These are phyloP conservation scores for Hybos culiciformis DNA, from an alignment of 2,888 invertebrate genomes.

Conservation along the genomic window DNA sequence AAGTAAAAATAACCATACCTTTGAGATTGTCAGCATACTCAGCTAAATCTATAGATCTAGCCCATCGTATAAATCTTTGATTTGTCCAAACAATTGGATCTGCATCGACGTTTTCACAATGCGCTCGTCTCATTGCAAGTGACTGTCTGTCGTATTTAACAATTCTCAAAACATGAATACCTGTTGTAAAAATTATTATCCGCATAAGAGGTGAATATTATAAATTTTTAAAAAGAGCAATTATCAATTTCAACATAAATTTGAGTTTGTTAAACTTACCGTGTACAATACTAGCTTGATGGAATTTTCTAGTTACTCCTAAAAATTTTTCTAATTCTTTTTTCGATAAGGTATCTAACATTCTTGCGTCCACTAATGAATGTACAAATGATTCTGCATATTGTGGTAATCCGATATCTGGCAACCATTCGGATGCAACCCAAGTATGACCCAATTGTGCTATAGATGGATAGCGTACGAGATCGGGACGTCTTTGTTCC, in stretches of 20 bases:
- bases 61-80: constrained; percentile 87
- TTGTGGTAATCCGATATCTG: constrained; percentile 79
- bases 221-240: not conserved
- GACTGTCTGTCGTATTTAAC: constrained; percentile 88
- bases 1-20: constrained; percentile 41
- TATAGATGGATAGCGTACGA: constrained; percentile 76
- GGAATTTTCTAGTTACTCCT: constrained; percentile 83
- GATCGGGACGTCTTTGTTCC: constrained; percentile 74
- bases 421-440: constrained; percentile 88
- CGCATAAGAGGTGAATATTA: no score
- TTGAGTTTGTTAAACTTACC: constrained; percentile 36
- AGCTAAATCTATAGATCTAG: constrained; percentile 79
- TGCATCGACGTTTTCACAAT: constrained; percentile 75
- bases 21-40: constrained; percentile 89
- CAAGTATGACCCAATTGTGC: constrained; percentile 81
- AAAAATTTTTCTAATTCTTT: constrained; percentile 89
- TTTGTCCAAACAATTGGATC: constrained; percentile 95
- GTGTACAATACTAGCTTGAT: constrained; percentile 87
- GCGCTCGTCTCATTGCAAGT: constrained; percentile 71
- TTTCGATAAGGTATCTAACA: constrained; percentile 84
- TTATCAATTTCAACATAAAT: not conserved
- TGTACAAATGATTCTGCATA: constrained; percentile 79
- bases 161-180: constrained; percentile 76
- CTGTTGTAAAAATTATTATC: constrained; percentile 14
- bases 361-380: constrained; percentile 82